Conservation (phyloP, 1,140 invertebrate species). For the Hirudo medicinalis region DNA sequence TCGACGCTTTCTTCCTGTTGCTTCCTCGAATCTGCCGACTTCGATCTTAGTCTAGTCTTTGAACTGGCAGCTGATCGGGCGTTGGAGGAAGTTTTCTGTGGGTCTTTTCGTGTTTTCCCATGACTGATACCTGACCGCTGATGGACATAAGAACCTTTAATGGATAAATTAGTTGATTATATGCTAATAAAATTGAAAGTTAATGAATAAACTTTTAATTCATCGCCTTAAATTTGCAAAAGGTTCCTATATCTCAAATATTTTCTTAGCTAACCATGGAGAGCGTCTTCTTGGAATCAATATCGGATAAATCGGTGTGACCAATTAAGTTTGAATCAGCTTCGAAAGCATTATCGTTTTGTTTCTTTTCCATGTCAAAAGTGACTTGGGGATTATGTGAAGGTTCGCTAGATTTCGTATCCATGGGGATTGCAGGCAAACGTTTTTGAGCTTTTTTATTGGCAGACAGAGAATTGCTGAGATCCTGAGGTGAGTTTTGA, state of each 20-base stretch:
- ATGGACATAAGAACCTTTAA: conserved; percentile 6
- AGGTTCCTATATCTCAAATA: not conserved
- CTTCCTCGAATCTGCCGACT: conserved; percentile 19
- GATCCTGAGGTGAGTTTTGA: no score
- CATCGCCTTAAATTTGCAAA: not conserved
- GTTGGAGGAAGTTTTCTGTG: conserved; percentile 5
- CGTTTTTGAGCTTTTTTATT: conserved; percentile 7
- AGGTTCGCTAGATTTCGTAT: not conserved
- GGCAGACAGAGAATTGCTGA: no score
- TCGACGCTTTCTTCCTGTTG: not conserved
- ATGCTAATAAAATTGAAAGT: not conserved
- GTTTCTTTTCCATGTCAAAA: conserved; percentile 27
- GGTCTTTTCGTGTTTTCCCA: not conserved
- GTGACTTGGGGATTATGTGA: not conserved
- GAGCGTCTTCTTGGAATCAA: conserved; percentile 9
- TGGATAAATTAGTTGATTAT: not conserved
- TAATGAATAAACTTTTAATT: not conserved
- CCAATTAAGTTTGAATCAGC: not conserved
- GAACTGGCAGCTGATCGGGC: not conserved
- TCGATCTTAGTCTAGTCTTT: conserved; percentile 3
- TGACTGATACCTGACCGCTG: not conserved
- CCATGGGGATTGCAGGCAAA: not conserved
- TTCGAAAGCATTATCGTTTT: conserved; percentile 20
- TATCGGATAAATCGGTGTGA: conserved; percentile 1
- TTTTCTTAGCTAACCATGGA: not conserved